Conservation (phyloP, 2,888 invertebrate species). For the Heterodera filipjevi region DNA sequence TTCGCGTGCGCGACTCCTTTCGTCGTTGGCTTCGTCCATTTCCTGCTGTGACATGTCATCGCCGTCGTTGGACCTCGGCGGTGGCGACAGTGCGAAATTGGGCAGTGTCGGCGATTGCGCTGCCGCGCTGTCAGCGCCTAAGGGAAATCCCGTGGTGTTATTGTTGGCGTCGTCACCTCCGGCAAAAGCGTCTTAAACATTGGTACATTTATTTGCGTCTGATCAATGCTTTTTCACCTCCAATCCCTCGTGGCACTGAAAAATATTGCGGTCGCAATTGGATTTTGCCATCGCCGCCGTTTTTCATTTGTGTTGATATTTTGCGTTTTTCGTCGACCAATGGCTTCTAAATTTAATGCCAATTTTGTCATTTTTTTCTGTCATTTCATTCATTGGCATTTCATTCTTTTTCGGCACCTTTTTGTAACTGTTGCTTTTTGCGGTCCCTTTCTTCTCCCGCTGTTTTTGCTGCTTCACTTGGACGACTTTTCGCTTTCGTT, state of each 20-base stretch:
- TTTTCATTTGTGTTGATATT: neutral
- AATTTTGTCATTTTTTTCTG: neutral
- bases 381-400: too few species aligned
- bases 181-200: neutral
- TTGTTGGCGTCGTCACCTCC: neutral
- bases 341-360: neutral
- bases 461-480: neutral
- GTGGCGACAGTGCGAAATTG: neutral
- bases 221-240: neutral
- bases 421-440: neutral
- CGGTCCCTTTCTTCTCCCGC: neutral
- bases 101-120: neutral
- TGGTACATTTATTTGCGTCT: neutral
- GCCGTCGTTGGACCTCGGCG: neutral
- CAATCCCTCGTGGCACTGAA: neutral
- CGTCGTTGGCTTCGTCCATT: conserved; percentile 14
- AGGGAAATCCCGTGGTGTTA: neutral
- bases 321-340: neutral
- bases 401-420: neutral
- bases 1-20: conserved; percentile 5
- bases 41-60: neutral
- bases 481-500: conserved; percentile 1
- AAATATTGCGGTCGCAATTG: neutral
- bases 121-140: neutral
- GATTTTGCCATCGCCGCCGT: neutral